These are phyloP conservation scores for Archilochus colubris DNA, from an alignment of 2,113 vertebrate species.

Conservation along the genomic window DNA sequence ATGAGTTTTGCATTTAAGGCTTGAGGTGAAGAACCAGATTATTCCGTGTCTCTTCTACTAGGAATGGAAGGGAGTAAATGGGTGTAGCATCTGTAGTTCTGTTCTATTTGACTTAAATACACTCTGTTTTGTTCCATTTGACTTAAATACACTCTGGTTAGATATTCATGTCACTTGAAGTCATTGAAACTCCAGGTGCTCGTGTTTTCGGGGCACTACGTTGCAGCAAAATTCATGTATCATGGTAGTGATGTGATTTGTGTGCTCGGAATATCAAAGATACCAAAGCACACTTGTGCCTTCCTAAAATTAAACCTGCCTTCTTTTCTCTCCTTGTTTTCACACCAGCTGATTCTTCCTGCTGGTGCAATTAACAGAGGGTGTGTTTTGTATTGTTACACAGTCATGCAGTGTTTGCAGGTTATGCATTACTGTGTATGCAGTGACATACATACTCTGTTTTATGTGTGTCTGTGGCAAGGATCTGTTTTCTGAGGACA, in stretches of 20 bases:
- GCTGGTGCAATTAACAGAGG: neutral
- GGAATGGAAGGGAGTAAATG: neutral
- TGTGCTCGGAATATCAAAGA: neutral
- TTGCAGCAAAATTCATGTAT: neutral
- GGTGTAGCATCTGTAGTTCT: neutral
- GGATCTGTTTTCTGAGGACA: neutral
- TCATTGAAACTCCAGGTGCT: neutral
- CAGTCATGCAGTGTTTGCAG: accelerated
- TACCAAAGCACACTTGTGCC: neutral
- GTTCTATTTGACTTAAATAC: neutral
- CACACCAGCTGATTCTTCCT: neutral
- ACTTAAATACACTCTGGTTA: neutral
- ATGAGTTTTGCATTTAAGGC: neutral
- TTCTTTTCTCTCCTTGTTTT: neutral
- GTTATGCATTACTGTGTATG: too few species aligned
- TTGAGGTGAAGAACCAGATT: neutral
- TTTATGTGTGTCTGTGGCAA: neutral
- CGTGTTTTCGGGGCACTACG: neutral
- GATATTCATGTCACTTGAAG: neutral
- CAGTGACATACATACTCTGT: accelerated
- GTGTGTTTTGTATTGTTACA: neutral
- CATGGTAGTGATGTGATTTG: neutral
- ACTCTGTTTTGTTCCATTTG: too few species aligned
- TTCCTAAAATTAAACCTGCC: neutral
- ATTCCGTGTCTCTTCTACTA: neutral